Evolutionary conservation across 30 jellyfish, hydroid and myxozoan species (phyloP).

Genomic region (Mastigias papua): DNA sequence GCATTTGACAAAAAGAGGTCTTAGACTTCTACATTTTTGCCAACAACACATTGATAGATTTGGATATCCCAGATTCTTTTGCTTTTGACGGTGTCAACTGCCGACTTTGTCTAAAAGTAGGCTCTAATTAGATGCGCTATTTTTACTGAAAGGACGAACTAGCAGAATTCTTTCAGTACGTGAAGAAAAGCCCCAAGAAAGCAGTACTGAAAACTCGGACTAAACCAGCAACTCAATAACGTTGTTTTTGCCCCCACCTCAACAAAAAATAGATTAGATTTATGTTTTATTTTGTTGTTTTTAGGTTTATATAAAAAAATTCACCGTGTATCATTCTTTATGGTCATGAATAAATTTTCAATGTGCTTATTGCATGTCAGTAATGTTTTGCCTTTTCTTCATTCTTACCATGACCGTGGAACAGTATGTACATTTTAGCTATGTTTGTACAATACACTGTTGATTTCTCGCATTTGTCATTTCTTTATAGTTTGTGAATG

Average conservation of each 20-base stretch:
- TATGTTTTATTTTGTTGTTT: no score
- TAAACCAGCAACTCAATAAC: no score
- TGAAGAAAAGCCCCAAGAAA: conserved; percentile 29
- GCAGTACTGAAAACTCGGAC: conserved; percentile 9
- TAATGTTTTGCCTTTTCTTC: no score
- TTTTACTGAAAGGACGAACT: background rate
- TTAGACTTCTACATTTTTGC: background rate
- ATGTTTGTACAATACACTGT: background rate
- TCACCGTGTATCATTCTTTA: no score
- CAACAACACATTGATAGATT: conserved; percentile 37
- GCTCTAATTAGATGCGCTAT: background rate
- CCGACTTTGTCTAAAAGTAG: conserved; percentile 28
- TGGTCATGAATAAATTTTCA: no score
- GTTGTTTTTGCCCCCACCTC: no score
- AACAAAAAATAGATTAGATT: no score
- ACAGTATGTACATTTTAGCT: no score
- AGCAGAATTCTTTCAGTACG: background rate
- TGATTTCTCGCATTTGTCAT: background rate
- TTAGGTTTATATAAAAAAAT: no score
- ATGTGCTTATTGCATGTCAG: no score
- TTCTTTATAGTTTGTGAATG: conserved; percentile 78
- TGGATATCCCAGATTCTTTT: conserved; percentile 20
- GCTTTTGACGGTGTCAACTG: conserved; percentile 56
- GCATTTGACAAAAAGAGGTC: conserved; percentile 26
- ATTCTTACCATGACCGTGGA: no score